Base-by-base conservation (phyloP, 1,140 invertebrate genomes). In the Oreohelix idahoensis region DNA sequence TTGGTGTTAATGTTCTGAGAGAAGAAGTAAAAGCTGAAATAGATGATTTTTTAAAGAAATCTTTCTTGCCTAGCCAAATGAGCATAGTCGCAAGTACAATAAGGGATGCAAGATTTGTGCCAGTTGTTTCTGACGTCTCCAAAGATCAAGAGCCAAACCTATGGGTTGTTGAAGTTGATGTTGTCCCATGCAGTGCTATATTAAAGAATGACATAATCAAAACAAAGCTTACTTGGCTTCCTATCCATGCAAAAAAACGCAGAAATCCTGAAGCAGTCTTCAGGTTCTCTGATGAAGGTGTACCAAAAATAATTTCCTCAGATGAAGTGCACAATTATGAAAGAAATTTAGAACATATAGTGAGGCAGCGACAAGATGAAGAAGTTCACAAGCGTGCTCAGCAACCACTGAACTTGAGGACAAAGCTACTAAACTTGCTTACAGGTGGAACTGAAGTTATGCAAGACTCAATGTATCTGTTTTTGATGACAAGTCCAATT, bases 111-210 rank as follows among this genome's bases (percentile, higher is more conserved):
- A 74, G 49, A 36, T 86, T 83, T 83, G 79, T 86, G 8, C 80
- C 58, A 32, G 85, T 86, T 39, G 39, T 79, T 38, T 58, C 53
- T 58, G 53, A 58, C 26, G 36, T 51, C 26, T 58, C 53, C 42
- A 36, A 70, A 32, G 36, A 69, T 42, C n/a, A n/a, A 13, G 78
- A 81, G 5, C 36, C 32, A 13, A 39, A 49, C 35, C 39, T 81
- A 38, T 83, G 38, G 69, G 83, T 86, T 66, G 49, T 86, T 32
- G 85, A 86, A 69, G 26, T 86, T 8, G 85, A 86, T 76, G 58
- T 86, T 49, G 80, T 84, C 5, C 85, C 85, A 32, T 53, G 26
- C 20, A n/a, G 63, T 32, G 66, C 45, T 32, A 51, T 42, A 2
- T 17, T 79, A 15, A 79, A 86, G 69, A 77, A 49, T 13, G 78